Evolutionary conservation across 92 coral and sea anemone species (phyloP).

Genomic region (Virgularia gustaviana): DNA sequence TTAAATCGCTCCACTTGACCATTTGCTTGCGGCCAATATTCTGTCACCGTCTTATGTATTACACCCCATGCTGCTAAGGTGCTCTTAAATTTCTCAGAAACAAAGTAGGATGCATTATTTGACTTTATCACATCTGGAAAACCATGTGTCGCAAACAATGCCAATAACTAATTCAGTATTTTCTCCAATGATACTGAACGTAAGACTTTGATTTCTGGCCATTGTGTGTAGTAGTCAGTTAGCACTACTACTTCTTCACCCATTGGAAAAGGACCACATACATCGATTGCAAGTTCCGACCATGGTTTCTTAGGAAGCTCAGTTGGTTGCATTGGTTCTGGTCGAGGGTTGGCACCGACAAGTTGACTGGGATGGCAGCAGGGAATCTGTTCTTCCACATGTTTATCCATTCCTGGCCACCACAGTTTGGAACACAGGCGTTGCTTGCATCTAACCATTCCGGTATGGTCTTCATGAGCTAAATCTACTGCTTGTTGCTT

Average conservation of each 20-base stretch:
- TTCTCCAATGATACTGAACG: constrained; percentile 19
- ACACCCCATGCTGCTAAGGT: constrained; percentile 37
- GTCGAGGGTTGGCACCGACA: constrained; percentile 30
- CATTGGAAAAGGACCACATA: constrained; percentile 63
- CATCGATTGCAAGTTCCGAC: constrained; percentile 49
- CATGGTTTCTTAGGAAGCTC: constrained; percentile 49
- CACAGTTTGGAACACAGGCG: constrained; percentile 43
- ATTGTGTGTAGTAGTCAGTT: constrained; percentile 53
- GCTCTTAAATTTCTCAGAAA: constrained; percentile 11
- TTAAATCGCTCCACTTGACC: constrained; percentile 56
- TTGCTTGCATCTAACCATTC: constrained; percentile 48
- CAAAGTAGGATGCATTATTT: constrained; percentile 41
- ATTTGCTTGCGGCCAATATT: constrained; percentile 58
- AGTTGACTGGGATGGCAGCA: constrained; percentile 44
- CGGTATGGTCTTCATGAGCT: constrained; percentile 57
- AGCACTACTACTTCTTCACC: constrained; percentile 54
- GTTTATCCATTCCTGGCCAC: constrained; percentile 54
- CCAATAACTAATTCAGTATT: constrained; percentile 38
- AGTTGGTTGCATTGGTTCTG: constrained; percentile 54
- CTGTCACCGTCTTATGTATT: constrained; percentile 17
- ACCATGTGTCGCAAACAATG: constrained; percentile 45
- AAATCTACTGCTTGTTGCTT: constrained; percentile 30
- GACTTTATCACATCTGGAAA: constrained; percentile 22
- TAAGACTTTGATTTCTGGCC: constrained; percentile 44
- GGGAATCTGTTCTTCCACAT: constrained; percentile 15